Base-by-base conservation (phyloP, 2,888 invertebrate genomes). In the Metopia argyrocephala region DNA sequence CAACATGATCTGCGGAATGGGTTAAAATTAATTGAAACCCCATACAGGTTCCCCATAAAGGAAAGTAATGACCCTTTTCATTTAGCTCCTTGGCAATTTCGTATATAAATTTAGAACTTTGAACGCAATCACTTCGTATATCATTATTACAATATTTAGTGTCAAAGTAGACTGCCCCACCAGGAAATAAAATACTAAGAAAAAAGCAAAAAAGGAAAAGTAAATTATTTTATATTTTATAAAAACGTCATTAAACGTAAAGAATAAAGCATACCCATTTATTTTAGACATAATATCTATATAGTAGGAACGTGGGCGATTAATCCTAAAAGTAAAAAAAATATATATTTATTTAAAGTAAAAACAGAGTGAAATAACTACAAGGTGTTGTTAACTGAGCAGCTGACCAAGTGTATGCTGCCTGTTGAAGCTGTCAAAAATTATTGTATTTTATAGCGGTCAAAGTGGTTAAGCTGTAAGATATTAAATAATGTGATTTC, bases 1-100 rank as follows among this genome's bases (percentile, higher is more conserved):
- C 93, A 28, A 89, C 86, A 2, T 84, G 84, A 46, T 91, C 86
- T 0, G 92, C 91, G 1, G 92, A 94, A 2, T 94, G 90, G 76
- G 93, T 93, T 20, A 94, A 91, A 71, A 96, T 89, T 45, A 96
- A 91, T 89, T 98, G 95, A 89, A 96, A 96, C 2, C 98, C 98
- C 48, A 97, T 92, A 85, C 98, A 98, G 0, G 94, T 97, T 0
- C 96, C 97, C 92, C 95, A 95, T 56, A 98, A 87, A 0, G 98
- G 97, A 87, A 97, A 96, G 86, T 94, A 93, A 68, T 93, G 93
- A 0, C 94, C 95, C 0, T 90, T 89, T 0, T 93, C 90, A 86
- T 96, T 96, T 68, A 93, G 89, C 86, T 93, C 87, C 74, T 92
- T 87, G 0, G 95, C 95, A 68, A 95, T 91, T 57, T 94, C 92